Conservation (phyloP, 2,113 vertebrate species). For the Erinaceus europaeus region DNA sequence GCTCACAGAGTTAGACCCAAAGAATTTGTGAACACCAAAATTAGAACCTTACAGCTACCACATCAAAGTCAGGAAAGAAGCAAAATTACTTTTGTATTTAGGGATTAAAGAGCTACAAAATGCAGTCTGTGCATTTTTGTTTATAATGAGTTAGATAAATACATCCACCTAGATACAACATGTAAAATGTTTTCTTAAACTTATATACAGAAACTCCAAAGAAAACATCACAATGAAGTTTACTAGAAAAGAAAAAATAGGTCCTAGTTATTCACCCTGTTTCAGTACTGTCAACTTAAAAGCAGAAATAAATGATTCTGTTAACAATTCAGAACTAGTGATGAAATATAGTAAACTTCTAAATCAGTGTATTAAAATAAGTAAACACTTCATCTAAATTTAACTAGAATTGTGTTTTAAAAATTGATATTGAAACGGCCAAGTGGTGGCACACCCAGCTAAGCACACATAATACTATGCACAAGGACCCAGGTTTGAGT, state of each 20-base stretch:
- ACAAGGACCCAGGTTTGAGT: too few species aligned
- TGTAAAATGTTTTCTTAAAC: constrained; percentile 82
- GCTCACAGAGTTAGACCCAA: constrained; percentile 90
- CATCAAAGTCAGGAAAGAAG: constrained; percentile 87
- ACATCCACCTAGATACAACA: constrained; percentile 83
- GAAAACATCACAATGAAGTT: constrained; percentile 78
- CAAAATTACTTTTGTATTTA: constrained; percentile 84
- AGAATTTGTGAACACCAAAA: constrained; percentile 85
- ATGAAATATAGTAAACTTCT: constrained; percentile 80
- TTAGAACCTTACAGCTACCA: constrained; percentile 89
- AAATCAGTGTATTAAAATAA: constrained; percentile 73
- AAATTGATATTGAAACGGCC: constrained; percentile 69
- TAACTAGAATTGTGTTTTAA: constrained; percentile 69
- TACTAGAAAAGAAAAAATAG: constrained; percentile 68
- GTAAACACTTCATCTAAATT: constrained; percentile 65
- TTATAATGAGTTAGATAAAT: constrained; percentile 79
- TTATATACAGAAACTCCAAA: constrained; percentile 82
- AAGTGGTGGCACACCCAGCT: too few species aligned
- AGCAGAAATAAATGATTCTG: constrained; percentile 77
- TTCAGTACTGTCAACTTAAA: constrained; percentile 78
- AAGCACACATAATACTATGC: too few species aligned
- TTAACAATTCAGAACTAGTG: constrained; percentile 75
- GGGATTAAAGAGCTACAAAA: constrained; percentile 81
- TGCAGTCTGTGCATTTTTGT: constrained; percentile 71
- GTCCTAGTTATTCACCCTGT: constrained; percentile 81